Evolutionary conservation across 2,113 vertebrate species (phyloP).

Genomic region (Chaetops frenatus): DNA sequence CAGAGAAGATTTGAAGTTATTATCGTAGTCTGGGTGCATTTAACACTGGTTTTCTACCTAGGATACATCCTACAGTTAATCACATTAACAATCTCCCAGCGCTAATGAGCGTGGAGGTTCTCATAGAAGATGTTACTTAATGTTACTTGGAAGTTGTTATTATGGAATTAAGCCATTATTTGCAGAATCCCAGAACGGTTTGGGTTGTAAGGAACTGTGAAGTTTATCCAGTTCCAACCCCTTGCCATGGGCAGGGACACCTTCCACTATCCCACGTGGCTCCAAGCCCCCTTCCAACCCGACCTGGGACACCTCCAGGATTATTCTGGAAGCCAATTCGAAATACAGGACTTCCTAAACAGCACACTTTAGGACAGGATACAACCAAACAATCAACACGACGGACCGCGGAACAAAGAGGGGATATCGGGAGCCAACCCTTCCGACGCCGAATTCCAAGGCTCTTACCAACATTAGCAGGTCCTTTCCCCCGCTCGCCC

Average conservation of each 20-base stretch:
- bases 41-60: background rate
- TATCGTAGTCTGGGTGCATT: background rate
- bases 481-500: slow-evolving; percentile 74
- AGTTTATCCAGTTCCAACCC: background rate
- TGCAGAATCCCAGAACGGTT: background rate
- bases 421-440: background rate
- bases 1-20: background rate
- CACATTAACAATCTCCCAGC: background rate
- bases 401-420: background rate
- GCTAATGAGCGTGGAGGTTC: background rate
- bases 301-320: background rate
- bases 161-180: too few species aligned
- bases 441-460: fast-evolving
- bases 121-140: background rate
- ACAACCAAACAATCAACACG: fast-evolving
- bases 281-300: fast-evolving
- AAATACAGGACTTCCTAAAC: background rate
- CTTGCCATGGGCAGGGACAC: background rate
- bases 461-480: slow-evolving; percentile 76
- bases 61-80: background rate
- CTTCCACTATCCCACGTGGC: background rate
- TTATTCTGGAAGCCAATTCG: background rate
- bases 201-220: background rate
- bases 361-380: background rate
- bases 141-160: background rate